Conservation (phyloP, 2,113 vertebrate species). For the Myodes glareolus region DNA sequence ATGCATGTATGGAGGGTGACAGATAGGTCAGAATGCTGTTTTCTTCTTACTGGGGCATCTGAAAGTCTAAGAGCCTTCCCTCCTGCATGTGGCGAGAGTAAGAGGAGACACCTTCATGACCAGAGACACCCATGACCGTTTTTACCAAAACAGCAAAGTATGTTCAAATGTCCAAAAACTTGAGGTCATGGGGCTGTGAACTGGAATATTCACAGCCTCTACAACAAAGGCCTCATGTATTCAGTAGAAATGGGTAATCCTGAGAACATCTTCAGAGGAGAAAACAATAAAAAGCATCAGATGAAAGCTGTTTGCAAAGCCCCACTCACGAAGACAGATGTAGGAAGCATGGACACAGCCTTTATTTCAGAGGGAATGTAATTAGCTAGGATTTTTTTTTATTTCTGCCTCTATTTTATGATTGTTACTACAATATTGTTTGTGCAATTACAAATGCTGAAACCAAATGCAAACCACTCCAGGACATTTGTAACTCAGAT, state of each 20-base stretch:
- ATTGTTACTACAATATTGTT: background rate
- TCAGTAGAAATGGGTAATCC: background rate
- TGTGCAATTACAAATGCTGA: background rate
- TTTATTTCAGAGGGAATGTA: background rate
- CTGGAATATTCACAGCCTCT: background rate
- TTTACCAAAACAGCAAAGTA: background rate
- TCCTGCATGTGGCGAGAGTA: background rate
- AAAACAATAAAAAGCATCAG: background rate
- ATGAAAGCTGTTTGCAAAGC: background rate
- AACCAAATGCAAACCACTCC: conserved; percentile 30
- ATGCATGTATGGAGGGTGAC: too few relatives aligned
- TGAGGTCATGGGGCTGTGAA: background rate
- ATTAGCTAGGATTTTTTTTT: background rate
- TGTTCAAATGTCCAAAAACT: background rate
- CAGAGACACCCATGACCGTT: background rate
- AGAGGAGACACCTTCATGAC: rapidly evolving
- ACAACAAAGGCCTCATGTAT: background rate
- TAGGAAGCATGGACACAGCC: background rate
- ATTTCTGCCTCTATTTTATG: conserved; percentile 30
- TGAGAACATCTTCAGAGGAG: background rate
- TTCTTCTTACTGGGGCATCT: background rate
- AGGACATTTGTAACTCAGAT: background rate
- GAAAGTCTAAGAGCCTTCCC: background rate
- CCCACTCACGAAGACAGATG: background rate
- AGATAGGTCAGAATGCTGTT: background rate